Conservation (phyloP, 2,113 vertebrate genomes). For the Halcyon senegalensis region DNA sequence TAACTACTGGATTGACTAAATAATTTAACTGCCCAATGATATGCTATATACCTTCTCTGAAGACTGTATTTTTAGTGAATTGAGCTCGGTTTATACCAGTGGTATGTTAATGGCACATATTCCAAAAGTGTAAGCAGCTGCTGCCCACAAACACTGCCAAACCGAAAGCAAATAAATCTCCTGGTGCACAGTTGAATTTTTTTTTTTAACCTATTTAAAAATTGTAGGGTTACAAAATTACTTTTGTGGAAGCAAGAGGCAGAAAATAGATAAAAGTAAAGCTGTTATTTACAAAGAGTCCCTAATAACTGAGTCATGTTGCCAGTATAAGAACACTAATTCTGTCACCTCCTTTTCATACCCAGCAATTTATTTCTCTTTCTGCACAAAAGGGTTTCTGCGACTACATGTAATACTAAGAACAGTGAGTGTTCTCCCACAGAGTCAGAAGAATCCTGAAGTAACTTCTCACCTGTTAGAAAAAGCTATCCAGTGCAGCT, state of each 20-base stretch:
- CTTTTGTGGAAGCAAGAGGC: slow-evolving; percentile 25
- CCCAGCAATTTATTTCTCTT: slow-evolving; percentile 6
- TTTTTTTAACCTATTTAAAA: slow-evolving; percentile 33
- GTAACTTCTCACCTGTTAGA: neutral
- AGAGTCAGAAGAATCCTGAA: neutral
- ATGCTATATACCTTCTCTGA: slow-evolving; percentile 30
- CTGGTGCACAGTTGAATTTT: neutral
- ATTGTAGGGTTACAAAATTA: slow-evolving; percentile 23
- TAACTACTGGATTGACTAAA: slow-evolving; percentile 52
- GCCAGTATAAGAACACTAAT: slow-evolving; percentile 29
- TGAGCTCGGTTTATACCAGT: neutral
- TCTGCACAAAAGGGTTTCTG: neutral
- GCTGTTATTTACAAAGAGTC: slow-evolving; percentile 29
- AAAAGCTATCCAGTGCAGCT: slow-evolving; percentile 7
- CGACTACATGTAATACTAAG: neutral
- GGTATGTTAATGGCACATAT: slow-evolving; percentile 20
- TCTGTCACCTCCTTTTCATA: slow-evolving; percentile 43
- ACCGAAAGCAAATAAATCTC: slow-evolving; percentile 39
- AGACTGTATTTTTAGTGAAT: neutral
- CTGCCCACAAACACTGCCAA: slow-evolving; percentile 16
- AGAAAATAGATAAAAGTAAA: slow-evolving; percentile 54
- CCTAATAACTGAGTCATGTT: neutral
- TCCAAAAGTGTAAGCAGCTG: slow-evolving; percentile 31
- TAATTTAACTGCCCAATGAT: slow-evolving; percentile 49
- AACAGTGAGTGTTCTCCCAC: neutral